Evolutionary conservation across 2,888 invertebrate species (phyloP), one percentile per base, ranked within the genome.

Genomic region (Liposcelis brunnea): DNA sequence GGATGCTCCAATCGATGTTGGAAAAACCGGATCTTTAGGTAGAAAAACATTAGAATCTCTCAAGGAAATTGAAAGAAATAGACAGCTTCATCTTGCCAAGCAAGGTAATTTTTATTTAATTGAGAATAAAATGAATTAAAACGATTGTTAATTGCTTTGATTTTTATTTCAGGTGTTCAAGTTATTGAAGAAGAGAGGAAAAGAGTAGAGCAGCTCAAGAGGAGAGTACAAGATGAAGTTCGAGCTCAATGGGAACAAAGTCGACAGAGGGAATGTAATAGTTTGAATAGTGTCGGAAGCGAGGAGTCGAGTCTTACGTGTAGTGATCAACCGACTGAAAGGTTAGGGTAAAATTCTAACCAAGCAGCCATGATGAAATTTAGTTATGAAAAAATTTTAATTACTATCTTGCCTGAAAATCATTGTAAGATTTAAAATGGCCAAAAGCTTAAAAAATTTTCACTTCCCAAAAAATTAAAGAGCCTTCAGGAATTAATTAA

Each of bases 101-200:
- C 87, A 90, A 79, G 90, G 90, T 86, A 64, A n/a, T n/a, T n/a
- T n/a, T n/a, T n/a, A n/a, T 51, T 52, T 53, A 18, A 14, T 35
- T 43, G n/a, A n/a, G n/a, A n/a, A n/a, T n/a, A n/a, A n/a, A n/a
- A n/a, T n/a, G n/a, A n/a, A n/a, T n/a, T n/a, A n/a, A n/a, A n/a
- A n/a, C n/a, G n/a, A n/a, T 48, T 46, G 18, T 48, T 31, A 16
- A 42, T 42, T 16, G 10, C 12, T 48, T 16, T 34, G n/a, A 31
- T 18, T 47, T 44, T 47, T 49, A 37, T 55, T 56, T 12, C 58
- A 90, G 90, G 90, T 49, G 84, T 84, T 54, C 81, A 84, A 69
- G 84, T 91, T 50, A 89, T 91, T 56, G 89, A 90, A 59, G 83
- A 90, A 59, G 90, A 91, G 62, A 70, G 87, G 33, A 79, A 86